Percentiles rank a stretch among this genome's conserved stretches.
These are phyloP conservation scores for Nomada fabriciana DNA, from an alignment of 2,888 invertebrate genomes.

Conservation along the genomic window DNA sequence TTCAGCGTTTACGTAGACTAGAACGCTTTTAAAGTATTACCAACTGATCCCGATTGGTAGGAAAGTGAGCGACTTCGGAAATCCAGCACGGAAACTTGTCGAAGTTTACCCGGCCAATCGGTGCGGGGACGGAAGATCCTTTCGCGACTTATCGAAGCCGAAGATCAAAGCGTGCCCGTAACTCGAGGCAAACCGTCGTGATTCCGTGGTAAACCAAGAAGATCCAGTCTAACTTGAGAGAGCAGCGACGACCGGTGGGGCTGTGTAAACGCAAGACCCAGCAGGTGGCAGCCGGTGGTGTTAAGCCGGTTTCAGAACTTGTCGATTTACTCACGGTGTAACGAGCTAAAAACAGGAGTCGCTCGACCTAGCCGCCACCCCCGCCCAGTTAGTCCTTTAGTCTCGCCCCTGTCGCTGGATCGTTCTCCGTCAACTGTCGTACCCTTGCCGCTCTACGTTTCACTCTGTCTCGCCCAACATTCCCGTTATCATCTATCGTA, in stretches of 20 bases:
- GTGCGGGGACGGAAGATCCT: conserved; percentile 53
- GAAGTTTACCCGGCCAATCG: conserved; percentile 66
- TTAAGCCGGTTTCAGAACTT: conserved; percentile 60
- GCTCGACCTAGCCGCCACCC: conserved; percentile 3
- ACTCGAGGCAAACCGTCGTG: conserved; percentile 75
- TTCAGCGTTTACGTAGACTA: neutral
- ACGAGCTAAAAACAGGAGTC: conserved; percentile 61
- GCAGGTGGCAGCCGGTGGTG: conserved; percentile 60
- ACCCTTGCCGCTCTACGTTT: neutral
- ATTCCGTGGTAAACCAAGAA: conserved; percentile 75
- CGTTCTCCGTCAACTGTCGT: neutral
- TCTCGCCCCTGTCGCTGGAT: neutral
- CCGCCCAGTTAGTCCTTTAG: neutral
- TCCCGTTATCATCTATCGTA: conserved; percentile 16
- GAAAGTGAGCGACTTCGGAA: conserved; percentile 57
- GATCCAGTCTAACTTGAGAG: conserved; percentile 61
- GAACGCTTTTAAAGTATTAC: conserved; percentile 36
- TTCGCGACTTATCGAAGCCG: conserved; percentile 70
- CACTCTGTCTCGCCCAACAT: conserved; percentile 4
- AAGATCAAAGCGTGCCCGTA: conserved; percentile 75
- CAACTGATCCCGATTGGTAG: conserved; percentile 11
- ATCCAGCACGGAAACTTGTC: conserved; percentile 57
- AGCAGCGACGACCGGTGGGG: conserved; percentile 7
- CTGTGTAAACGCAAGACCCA: conserved; percentile 62
- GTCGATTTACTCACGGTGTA: conserved; percentile 59